A percentile compares a stretch with the other conserved stretches of the same genome.
These are phyloP conservation scores for Ashinkailepas kermadecensis DNA, from an alignment of 2,888 invertebrate species.

Conservation along the genomic window DNA sequence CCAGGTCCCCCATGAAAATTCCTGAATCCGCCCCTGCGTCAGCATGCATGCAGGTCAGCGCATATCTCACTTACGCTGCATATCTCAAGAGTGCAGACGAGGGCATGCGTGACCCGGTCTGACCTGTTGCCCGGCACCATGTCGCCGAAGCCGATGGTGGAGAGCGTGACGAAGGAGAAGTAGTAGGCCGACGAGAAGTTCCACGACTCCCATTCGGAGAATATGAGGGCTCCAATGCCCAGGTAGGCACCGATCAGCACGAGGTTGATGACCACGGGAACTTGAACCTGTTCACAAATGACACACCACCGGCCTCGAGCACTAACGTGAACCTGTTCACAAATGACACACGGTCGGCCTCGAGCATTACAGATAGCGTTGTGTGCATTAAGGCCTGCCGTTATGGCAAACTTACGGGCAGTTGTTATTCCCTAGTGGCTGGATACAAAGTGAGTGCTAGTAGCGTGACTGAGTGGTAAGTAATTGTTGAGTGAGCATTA, in stretches of 20 bases:
- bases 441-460: too few relatives aligned
- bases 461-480: too few relatives aligned
- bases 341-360: too few relatives aligned
- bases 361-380: too few relatives aligned
- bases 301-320: too few relatives aligned
- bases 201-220: constrained; percentile 36
- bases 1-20: too few relatives aligned
- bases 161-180: constrained; percentile 44
- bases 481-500: too few relatives aligned
- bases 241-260: constrained; percentile 35
- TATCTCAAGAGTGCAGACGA: constrained; percentile 34
- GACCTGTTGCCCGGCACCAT: constrained; percentile 40
- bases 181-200: constrained; percentile 37
- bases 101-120: constrained; percentile 28
- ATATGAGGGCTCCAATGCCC: constrained; percentile 35
- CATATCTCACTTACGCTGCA: constrained; percentile 39
- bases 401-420: too few relatives aligned
- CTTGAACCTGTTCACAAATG: constrained; percentile 31
- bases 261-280: constrained; percentile 37
- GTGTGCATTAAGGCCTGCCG: too few relatives aligned
- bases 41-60: constrained; percentile 38
- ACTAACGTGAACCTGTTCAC: too few relatives aligned
- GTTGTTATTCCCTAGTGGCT: too few relatives aligned
- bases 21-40: too few relatives aligned
- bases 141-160: constrained; percentile 45